Percentiles rank a stretch among this genome's conserved stretches.
Conservation (phyloP, 1,140 invertebrate species). For the Sweltsa coloradensis region DNA sequence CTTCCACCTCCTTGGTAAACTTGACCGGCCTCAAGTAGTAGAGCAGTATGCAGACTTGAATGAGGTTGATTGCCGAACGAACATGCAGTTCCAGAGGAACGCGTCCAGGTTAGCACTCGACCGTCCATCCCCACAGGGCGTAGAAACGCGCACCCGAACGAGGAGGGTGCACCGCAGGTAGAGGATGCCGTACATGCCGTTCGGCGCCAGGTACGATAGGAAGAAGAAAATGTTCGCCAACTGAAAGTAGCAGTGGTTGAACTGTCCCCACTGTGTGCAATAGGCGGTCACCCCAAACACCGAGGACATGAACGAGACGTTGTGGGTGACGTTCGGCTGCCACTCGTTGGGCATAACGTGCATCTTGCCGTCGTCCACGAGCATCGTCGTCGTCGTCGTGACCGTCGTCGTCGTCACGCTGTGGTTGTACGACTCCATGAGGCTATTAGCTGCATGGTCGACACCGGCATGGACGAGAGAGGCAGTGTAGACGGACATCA, state of each 20-base stretch:
- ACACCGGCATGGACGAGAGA: no score
- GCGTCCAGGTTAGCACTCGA: constrained; percentile 75
- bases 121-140: constrained; percentile 68
- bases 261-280: constrained; percentile 18
- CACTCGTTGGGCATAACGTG: constrained; percentile 1
- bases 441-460: no score
- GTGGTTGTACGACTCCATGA: no score
- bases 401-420: neutral
- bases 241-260: constrained; percentile 45
- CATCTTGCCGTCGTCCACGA: neutral
- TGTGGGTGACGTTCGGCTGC: constrained; percentile 4
- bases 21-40: constrained; percentile 70
- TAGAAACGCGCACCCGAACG: constrained; percentile 67
- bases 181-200: constrained; percentile 62
- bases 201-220: constrained; percentile 65
- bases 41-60: constrained; percentile 67
- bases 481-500: no score
- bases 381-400: neutral
- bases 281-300: constrained; percentile 12
- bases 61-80: constrained; percentile 64
- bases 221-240: constrained; percentile 72
- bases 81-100: constrained; percentile 73
- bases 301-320: constrained; percentile 9
- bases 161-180: constrained; percentile 64
- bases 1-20: constrained; percentile 75